Percentiles rank a stretch among this genome's conserved stretches.
phyloP scores from a whole-genome alignment of 23 tunicate species.

The Halocynthia roretzi region DNA sequence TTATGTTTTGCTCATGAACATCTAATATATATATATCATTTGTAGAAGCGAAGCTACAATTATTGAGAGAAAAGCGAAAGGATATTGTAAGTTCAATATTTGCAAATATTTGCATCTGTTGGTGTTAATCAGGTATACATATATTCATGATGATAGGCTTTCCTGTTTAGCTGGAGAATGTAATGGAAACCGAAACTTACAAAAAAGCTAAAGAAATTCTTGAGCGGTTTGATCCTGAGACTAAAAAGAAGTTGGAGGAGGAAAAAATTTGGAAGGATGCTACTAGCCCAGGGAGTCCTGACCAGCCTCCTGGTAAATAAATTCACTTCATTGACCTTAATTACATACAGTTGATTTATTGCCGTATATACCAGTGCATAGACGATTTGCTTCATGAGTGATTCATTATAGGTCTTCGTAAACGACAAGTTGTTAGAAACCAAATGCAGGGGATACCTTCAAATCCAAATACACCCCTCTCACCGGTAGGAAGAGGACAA shows the following conservation, averaged over 20 bases:
- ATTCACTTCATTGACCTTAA: background rate
- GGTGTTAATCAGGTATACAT: background rate
- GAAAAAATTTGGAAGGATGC: slow-evolving; percentile 40
- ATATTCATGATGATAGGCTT: background rate
- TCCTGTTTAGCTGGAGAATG: slow-evolving; percentile 75
- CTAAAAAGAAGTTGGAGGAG: slow-evolving; percentile 84
- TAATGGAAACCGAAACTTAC: slow-evolving; percentile 99
- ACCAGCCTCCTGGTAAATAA: background rate
- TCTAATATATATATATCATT: background rate
- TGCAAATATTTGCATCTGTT: background rate
- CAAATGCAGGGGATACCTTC: slow-evolving; percentile 7
- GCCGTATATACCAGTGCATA: no score
- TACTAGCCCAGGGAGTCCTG: background rate
- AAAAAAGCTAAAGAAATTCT: slow-evolving; percentile 95
- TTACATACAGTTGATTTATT: no score
- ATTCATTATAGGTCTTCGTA: slow-evolving; percentile 12
- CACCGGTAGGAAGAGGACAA: background rate
- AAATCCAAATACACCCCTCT: slow-evolving; percentile 8
- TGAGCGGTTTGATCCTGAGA: slow-evolving; percentile 93
- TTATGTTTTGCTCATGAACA: background rate
- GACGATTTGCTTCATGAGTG: background rate
- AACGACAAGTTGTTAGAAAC: background rate
- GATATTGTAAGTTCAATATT: slow-evolving; percentile 59
- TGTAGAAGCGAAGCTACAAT: slow-evolving; percentile 53
- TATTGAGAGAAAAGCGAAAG: slow-evolving; percentile 58